Evolutionary conservation across 1,140 invertebrate species (phyloP).

Genomic region (Zophobas morio): DNA sequence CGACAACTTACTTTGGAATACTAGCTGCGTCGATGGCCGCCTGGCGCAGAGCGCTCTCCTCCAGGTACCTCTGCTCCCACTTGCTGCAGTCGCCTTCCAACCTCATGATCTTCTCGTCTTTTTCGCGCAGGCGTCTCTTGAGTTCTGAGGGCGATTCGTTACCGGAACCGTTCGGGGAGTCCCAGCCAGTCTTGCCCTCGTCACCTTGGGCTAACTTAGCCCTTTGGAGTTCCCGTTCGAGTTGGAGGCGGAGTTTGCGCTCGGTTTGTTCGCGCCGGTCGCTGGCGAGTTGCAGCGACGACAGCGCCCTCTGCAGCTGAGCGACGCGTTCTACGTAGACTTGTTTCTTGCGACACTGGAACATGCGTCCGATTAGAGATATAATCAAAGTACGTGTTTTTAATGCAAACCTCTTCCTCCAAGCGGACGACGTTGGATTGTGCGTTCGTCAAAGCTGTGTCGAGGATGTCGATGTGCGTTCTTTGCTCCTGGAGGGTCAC

Average conservation of each 20-base stretch:
- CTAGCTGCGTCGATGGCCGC: slow-evolving; percentile 88
- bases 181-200: slow-evolving; percentile 56
- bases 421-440: slow-evolving; percentile 90
- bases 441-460: slow-evolving; percentile 91
- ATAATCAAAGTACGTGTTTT: neutral
- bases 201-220: slow-evolving; percentile 65
- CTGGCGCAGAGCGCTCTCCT: slow-evolving; percentile 87
- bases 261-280: slow-evolving; percentile 90
- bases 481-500: slow-evolving; percentile 92
- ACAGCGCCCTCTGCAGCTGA: slow-evolving; percentile 86
- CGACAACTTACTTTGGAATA: slow-evolving; percentile 80
- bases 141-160: slow-evolving; percentile 77
- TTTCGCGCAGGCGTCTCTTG: slow-evolving; percentile 78
- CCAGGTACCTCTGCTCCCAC: slow-evolving; percentile 90
- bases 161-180: slow-evolving; percentile 64
- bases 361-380: neutral
- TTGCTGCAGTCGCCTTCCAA: slow-evolving; percentile 87
- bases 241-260: slow-evolving; percentile 82
- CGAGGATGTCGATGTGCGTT: slow-evolving; percentile 93
- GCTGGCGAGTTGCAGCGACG: slow-evolving; percentile 86
- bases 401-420: slow-evolving; percentile 84
- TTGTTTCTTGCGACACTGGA: slow-evolving; percentile 85
- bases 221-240: slow-evolving; percentile 85
- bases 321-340: slow-evolving; percentile 88
- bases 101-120: slow-evolving; percentile 86